A percentile compares a stretch with the other conserved stretches of the same genome.
phyloP scores from a whole-genome alignment of 1,140 invertebrate genomes.

The Leptoteleia sp. region DNA sequence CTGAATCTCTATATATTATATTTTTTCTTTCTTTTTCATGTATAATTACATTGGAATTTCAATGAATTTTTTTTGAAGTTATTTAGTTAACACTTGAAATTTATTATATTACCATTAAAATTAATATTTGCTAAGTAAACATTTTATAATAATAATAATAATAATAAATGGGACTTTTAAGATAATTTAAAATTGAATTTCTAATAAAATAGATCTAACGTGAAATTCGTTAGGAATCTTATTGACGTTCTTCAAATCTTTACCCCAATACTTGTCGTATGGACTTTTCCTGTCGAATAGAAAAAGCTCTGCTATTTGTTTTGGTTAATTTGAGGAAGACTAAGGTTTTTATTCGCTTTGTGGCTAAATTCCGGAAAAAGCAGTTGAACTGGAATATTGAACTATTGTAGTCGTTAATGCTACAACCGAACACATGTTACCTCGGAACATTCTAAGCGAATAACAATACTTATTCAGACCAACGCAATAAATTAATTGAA shows the following conservation, averaged over 20 bases:
- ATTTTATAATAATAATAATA: conserved; percentile 1
- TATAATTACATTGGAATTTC: too few species aligned
- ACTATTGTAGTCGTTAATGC: not conserved
- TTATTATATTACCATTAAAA: too few species aligned
- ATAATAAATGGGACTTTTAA: too few species aligned
- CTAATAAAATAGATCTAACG: conserved; percentile 11
- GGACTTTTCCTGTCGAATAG: conserved; percentile 1
- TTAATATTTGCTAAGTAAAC: not conserved
- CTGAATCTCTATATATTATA: too few species aligned
- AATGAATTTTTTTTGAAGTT: too few species aligned
- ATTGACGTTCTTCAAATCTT: not conserved
- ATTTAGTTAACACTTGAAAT: too few species aligned
- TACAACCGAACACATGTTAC: too few species aligned
- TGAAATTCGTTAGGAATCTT: conserved; percentile 1
- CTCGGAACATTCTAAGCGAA: too few species aligned
- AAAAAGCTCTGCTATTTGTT: conserved; percentile 2
- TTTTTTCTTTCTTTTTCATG: too few species aligned
- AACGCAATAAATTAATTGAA: too few species aligned
- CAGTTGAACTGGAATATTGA: conserved; percentile 3
- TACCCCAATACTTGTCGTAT: conserved; percentile 1
- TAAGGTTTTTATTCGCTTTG: conserved; percentile 2
- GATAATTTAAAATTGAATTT: conserved; percentile 1
- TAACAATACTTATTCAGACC: too few species aligned
- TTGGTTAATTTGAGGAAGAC: conserved; percentile 5
- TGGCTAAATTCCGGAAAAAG: conserved; percentile 1